Conservation (phyloP, 2,888 invertebrate species). For the Lasioglossum zephyrum region DNA sequence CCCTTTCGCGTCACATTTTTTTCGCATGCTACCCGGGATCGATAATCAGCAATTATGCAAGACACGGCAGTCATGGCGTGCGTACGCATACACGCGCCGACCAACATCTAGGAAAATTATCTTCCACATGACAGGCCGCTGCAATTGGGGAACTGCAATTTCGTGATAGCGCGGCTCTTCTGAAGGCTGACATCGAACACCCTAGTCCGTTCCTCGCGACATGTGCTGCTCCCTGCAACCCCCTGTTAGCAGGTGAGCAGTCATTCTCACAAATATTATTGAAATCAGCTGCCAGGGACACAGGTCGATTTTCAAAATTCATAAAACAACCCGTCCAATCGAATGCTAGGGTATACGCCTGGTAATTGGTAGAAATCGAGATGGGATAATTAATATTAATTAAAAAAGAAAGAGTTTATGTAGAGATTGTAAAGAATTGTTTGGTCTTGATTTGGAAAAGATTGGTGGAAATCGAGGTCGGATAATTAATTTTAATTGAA, state of each 20-base stretch:
- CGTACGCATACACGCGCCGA: not conserved
- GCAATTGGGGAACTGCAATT: conserved; percentile 45
- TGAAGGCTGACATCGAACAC: not conserved
- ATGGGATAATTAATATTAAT: not conserved
- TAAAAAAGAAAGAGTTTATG: too few species aligned
- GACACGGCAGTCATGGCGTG: conserved; percentile 21
- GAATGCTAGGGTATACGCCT: not conserved
- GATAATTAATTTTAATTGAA: too few species aligned
- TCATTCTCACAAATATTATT: not conserved
- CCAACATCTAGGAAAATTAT: conserved; percentile 44
- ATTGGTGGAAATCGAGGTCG: too few species aligned
- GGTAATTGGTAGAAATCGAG: not conserved
- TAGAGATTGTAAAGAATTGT: too few species aligned
- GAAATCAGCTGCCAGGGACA: not conserved
- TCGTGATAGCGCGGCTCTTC: conserved; percentile 19
- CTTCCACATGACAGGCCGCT: conserved; percentile 31
- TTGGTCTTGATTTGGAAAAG: too few species aligned
- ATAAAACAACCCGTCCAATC: not conserved
- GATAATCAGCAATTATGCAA: conserved; percentile 41
- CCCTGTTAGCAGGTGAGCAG: not conserved
- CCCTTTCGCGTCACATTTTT: conserved; percentile 17
- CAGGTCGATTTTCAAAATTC: not conserved
- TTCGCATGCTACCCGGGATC: conserved; percentile 29
- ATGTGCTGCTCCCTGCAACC: not conserved
- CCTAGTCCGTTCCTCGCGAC: not conserved